A percentile compares a stretch with the other conserved stretches of the same genome.
phyloP scores from a whole-genome alignment of 2,797 vertebrate genomes.

The Tenualosa ilisha region DNA sequence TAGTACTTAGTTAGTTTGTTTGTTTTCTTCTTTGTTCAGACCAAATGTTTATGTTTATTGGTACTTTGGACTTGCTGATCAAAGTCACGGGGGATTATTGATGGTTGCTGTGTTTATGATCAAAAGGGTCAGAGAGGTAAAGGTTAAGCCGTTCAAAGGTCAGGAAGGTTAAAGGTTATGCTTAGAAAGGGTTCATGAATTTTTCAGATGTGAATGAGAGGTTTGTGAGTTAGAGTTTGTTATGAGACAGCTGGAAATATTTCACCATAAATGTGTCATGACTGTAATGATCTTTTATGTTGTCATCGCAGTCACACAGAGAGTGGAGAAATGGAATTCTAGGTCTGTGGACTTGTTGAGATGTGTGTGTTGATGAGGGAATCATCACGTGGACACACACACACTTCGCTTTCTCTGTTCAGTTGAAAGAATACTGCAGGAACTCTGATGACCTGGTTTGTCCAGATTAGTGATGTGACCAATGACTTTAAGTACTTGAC shows the following conservation, averaged over 20 bases:
- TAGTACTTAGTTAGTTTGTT: not conserved
- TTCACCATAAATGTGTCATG: not conserved
- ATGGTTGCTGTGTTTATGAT: not conserved
- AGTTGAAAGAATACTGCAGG: too few species aligned
- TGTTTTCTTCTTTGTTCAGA: not conserved
- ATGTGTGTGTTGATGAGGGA: too few species aligned
- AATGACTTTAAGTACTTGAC: too few species aligned
- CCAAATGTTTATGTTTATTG: not conserved
- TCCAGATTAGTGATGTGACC: too few species aligned
- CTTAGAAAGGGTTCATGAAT: not conserved
- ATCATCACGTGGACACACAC: too few species aligned
- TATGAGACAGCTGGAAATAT: not conserved
- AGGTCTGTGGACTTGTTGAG: too few species aligned
- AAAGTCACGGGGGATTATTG: not conserved
- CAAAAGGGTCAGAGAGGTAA: not conserved
- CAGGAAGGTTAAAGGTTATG: not conserved
- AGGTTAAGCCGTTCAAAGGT: not conserved
- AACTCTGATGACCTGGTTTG: too few species aligned
- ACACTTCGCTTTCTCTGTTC: too few species aligned
- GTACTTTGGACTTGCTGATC: not conserved
- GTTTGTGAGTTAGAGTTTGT: constrained; percentile 18
- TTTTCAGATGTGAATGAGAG: not conserved
- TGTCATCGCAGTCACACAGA: too few species aligned
- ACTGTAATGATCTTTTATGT: too few species aligned
- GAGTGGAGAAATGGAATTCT: too few species aligned